Percentiles rank a stretch among this genome's conserved stretches.
These are phyloP conservation scores for Camelus bactrianus DNA, from an alignment of 2,113 vertebrate genomes.

Conservation along the genomic window DNA sequence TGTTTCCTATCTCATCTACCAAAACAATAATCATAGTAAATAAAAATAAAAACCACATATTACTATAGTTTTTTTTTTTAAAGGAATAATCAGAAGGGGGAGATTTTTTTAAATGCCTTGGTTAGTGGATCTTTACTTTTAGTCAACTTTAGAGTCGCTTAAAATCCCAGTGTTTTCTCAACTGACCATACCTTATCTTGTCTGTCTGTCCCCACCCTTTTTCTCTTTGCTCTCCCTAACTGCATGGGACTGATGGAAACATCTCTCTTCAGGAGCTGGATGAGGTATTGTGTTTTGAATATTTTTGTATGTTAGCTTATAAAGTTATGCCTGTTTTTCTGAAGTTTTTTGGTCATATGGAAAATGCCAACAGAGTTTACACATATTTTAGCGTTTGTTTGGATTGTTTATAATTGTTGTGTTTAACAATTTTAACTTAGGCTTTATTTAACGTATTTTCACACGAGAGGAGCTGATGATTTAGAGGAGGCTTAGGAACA, in stretches of 20 bases:
- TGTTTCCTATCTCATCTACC: neutral
- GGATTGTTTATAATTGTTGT: neutral
- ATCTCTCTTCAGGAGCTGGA: constrained; percentile 97
- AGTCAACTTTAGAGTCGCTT: constrained; percentile 61
- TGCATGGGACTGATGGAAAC: constrained; percentile 92
- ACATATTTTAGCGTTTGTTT: neutral
- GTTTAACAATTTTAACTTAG: neutral
- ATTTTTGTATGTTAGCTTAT: constrained; percentile 54
- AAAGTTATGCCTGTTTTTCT: constrained; percentile 14
- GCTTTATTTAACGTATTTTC: neutral
- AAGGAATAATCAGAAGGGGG: neutral
- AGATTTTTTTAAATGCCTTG: constrained; percentile 31
- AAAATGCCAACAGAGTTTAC: neutral
- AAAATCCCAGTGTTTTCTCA: constrained; percentile 76
- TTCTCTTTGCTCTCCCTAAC: constrained; percentile 86
- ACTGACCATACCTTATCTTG: constrained; percentile 87
- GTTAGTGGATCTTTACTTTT: constrained; percentile 51
- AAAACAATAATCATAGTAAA: constrained; percentile 34
- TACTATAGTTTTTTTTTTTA: neutral
- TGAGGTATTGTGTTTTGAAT: constrained; percentile 93
- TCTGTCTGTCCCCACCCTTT: constrained; percentile 84
- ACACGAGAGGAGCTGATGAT: neutral
- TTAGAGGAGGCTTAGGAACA: neutral
- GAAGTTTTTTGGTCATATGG: neutral
- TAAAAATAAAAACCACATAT: constrained; percentile 39